phyloP scores from a whole-genome alignment of 2,797 vertebrate genomes.

The Glossophaga mutica region DNA sequence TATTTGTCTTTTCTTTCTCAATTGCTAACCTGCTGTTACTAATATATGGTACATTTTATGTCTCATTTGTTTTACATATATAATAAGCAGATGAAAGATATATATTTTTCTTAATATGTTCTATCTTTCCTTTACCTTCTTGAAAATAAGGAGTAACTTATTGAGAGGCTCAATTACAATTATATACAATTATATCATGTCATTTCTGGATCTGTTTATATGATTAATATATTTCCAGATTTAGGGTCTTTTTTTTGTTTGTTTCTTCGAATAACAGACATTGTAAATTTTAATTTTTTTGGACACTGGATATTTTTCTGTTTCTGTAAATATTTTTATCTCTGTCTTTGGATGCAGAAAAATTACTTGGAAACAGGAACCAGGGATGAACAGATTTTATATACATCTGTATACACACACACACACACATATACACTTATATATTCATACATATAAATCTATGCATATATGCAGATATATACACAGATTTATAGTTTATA shows the following conservation, averaged over 20 bases:
- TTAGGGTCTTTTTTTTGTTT: neutral
- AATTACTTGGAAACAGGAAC: neutral
- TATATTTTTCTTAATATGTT: neutral
- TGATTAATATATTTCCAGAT: neutral
- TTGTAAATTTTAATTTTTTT: neutral
- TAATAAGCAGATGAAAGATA: neutral
- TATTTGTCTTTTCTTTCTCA: neutral
- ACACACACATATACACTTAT: neutral
- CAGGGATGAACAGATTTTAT: neutral
- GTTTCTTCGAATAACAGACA: neutral
- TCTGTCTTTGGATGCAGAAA: neutral
- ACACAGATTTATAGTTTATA: too few relatives aligned
- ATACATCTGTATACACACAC: neutral
- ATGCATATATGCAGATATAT: too few relatives aligned
- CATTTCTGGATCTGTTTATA: neutral
- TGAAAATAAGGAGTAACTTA: neutral
- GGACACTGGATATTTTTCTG: neutral
- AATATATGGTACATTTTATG: neutral
- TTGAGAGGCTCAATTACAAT: neutral
- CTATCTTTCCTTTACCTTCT: neutral
- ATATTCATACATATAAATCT: neutral
- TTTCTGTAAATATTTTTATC: neutral
- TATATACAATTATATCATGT: neutral
- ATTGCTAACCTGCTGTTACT: neutral
- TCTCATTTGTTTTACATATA: neutral